Conservation (phyloP, 2,888 invertebrate genomes). For the Frankliniella intonsa region DNA sequence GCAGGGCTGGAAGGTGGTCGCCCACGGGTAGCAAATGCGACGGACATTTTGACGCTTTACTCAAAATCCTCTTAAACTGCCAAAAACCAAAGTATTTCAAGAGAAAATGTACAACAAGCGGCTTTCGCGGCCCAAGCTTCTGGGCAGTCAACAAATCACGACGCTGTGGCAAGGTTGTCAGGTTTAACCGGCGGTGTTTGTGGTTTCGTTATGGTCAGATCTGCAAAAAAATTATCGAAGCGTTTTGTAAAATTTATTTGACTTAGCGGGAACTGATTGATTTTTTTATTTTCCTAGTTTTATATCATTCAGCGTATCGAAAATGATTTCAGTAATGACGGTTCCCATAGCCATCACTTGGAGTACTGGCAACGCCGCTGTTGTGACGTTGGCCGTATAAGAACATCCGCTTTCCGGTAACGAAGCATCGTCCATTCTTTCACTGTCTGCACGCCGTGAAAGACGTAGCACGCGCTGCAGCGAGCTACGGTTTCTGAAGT, state of each 20-base stretch:
- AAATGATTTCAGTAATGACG: not conserved
- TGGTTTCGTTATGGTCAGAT: not conserved
- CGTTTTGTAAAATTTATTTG: not conserved
- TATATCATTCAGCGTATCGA: not conserved
- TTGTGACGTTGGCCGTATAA: not conserved
- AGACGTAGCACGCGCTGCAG: conserved; percentile 10
- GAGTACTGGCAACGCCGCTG: not conserved
- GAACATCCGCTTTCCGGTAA: not conserved
- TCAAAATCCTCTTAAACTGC: not conserved
- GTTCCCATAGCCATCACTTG: not conserved
- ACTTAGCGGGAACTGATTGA: too few relatives aligned
- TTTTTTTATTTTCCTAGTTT: not conserved
- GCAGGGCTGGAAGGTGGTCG: not conserved
- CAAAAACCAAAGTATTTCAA: not conserved
- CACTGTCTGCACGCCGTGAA: not conserved
- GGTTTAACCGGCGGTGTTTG: not conserved
- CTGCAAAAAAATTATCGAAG: not conserved
- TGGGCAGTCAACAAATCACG: conserved; percentile 7
- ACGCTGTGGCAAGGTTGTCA: not conserved
- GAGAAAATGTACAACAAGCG: not conserved
- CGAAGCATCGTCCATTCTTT: not conserved
- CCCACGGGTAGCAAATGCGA: not conserved
- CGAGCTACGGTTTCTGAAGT: conserved; percentile 10
- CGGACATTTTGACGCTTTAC: not conserved
- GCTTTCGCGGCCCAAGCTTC: not conserved